A percentile compares a stretch with the other conserved stretches of the same genome.
Evolutionary conservation across 2,113 vertebrate species (phyloP).

Genomic region (Parus major): DNA sequence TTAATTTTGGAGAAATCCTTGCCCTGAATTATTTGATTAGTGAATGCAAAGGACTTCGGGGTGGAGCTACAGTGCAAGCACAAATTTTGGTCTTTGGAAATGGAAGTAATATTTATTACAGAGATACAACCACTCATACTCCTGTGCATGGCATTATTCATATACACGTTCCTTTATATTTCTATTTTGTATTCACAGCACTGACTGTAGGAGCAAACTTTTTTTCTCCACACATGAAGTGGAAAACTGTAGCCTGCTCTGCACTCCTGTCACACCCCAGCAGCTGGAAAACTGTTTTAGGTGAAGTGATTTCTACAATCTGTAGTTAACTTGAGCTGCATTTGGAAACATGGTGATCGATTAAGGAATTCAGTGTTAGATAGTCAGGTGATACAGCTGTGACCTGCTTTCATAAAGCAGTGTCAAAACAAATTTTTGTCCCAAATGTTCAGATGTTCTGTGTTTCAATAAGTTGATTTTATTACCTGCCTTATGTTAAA

Average conservation of each 20-base stretch:
- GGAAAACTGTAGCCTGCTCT: background rate
- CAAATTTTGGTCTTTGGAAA: background rate
- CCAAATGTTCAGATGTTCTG: background rate
- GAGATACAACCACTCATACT: background rate
- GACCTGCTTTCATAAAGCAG: background rate
- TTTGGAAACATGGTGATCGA: background rate
- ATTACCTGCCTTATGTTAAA: background rate
- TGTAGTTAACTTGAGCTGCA: background rate
- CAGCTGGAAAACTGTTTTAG: background rate
- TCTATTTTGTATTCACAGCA: background rate
- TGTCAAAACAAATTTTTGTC: background rate
- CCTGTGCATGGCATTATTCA: background rate
- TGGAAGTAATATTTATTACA: conserved; percentile 11
- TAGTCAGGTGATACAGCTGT: background rate
- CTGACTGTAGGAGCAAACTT: background rate
- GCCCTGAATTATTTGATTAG: background rate
- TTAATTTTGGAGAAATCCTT: background rate
- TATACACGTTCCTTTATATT: background rate
- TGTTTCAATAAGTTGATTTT: background rate
- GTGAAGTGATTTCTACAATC: background rate
- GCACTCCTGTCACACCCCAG: background rate
- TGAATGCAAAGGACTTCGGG: background rate
- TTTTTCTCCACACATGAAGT: background rate
- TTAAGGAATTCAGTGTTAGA: background rate
- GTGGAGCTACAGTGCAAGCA: background rate